Evolutionary conservation across 1,140 invertebrate genomes (phyloP).

Genomic region (Brachionus rubens): DNA sequence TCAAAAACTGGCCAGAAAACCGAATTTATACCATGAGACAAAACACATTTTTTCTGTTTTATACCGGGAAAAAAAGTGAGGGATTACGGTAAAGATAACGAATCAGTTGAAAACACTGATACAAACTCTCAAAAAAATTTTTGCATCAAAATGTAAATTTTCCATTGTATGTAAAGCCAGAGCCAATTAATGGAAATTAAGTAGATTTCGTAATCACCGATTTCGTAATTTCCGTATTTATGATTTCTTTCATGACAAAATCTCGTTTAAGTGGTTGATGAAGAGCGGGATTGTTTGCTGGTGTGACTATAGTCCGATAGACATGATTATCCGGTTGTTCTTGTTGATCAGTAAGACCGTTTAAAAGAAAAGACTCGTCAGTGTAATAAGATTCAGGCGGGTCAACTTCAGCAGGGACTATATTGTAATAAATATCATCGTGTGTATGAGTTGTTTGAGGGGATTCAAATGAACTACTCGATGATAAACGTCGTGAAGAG

Average conservation of each 20-base stretch:
- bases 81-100: no score
- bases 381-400: conserved; percentile 27
- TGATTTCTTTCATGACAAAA: conserved; percentile 43
- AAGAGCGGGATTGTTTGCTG: background rate
- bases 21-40: no score
- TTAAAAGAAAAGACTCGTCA: conserved; percentile 41
- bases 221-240: conserved; percentile 42
- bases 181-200: no score
- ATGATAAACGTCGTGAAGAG: background rate
- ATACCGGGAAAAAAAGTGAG: no score
- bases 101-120: no score
- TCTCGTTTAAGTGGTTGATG: conserved; percentile 42
- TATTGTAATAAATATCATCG: conserved; percentile 42
- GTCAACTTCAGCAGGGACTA: conserved; percentile 29
- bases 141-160: no score
- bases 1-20: no score
- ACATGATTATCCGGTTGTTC: conserved; percentile 19
- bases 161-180: no score
- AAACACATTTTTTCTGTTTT: no score
- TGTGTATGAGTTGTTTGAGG: conserved; percentile 3
- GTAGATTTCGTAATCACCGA: no score
- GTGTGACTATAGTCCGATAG: conserved; percentile 15
- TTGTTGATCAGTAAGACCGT: conserved; percentile 24
- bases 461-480: background rate
- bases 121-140: no score